Percentiles rank a stretch among this genome's conserved stretches.
Evolutionary conservation across 2,888 invertebrate genomes (phyloP).

Genomic region (Apantesis nais): DNA sequence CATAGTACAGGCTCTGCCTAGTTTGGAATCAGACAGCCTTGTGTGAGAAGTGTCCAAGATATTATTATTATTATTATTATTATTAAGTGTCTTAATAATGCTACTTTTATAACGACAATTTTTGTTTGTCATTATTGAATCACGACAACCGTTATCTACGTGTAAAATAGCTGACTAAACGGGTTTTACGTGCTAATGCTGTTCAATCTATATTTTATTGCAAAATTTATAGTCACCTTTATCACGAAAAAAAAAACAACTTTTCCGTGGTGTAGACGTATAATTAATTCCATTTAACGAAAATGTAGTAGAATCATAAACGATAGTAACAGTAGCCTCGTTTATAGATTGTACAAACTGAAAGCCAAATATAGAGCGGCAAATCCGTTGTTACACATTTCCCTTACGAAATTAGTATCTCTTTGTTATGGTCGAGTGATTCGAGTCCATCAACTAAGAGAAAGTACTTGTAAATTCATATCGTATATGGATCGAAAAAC

Average conservation of each 20-base stretch:
- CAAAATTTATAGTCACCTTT: neutral
- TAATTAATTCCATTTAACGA: neutral
- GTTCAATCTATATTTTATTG: slow-evolving; percentile 13
- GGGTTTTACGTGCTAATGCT: slow-evolving; percentile 48
- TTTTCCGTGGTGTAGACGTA: neutral
- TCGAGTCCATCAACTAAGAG: slow-evolving; percentile 14
- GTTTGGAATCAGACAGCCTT: too few species aligned
- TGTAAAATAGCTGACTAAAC: slow-evolving; percentile 29
- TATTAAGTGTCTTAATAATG: too few species aligned
- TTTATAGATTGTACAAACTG: neutral
- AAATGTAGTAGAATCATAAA: neutral
- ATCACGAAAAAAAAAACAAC: neutral
- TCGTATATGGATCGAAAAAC: slow-evolving; percentile 26
- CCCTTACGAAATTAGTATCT: slow-evolving; percentile 26
- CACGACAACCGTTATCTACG: slow-evolving; percentile 40
- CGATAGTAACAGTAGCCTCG: neutral
- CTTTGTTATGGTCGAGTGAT: slow-evolving; percentile 24
- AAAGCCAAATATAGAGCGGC: slow-evolving; percentile 10
- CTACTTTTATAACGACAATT: too few species aligned
- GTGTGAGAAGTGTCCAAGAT: too few species aligned
- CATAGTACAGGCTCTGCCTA: too few species aligned
- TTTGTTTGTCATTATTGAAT: too few species aligned
- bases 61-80: too few species aligned
- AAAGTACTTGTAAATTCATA: slow-evolving; percentile 27
- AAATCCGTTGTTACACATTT: slow-evolving; percentile 24